phyloP scores from a whole-genome alignment of 92 coral and sea anemone species.

The Palythoa grandis region DNA sequence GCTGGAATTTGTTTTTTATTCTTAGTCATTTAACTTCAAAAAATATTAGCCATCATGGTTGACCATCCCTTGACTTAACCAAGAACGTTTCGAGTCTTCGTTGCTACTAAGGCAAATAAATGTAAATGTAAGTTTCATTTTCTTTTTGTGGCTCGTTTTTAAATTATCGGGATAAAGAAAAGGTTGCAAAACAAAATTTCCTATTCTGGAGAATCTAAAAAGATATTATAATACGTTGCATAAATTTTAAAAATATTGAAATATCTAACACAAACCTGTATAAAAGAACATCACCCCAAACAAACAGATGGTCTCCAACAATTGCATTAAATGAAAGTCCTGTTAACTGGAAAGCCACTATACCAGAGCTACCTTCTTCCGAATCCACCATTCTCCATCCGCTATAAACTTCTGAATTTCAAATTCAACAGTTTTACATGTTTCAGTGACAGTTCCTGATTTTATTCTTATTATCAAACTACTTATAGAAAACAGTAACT shows the following conservation, averaged over 20 bases:
- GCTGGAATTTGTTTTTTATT: too few relatives aligned
- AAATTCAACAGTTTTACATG: background rate
- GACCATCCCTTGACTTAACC: too few relatives aligned
- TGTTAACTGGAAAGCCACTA: conserved; percentile 37
- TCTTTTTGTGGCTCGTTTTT: background rate
- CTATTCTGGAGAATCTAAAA: background rate
- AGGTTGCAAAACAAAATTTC: background rate
- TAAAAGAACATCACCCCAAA: conserved; percentile 77
- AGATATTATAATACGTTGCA: too few relatives aligned
- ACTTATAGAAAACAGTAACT: background rate
- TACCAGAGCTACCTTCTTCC: background rate
- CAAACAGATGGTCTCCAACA: conserved; percentile 66
- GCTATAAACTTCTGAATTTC: background rate
- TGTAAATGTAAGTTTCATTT: background rate
- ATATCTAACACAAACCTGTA: conserved; percentile 54
- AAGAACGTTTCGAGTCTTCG: too few relatives aligned
- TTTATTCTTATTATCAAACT: background rate
- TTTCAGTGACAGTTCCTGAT: background rate
- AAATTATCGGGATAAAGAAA: background rate
- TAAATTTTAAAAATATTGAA: background rate
- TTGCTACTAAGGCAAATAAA: background rate
- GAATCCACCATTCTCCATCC: conserved; percentile 38
- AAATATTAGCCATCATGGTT: too few relatives aligned
- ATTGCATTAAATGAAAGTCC: conserved; percentile 71
- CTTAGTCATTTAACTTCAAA: too few relatives aligned